Base-by-base conservation (phyloP, 2,113 vertebrate species). In the Varanus salvator region DNA sequence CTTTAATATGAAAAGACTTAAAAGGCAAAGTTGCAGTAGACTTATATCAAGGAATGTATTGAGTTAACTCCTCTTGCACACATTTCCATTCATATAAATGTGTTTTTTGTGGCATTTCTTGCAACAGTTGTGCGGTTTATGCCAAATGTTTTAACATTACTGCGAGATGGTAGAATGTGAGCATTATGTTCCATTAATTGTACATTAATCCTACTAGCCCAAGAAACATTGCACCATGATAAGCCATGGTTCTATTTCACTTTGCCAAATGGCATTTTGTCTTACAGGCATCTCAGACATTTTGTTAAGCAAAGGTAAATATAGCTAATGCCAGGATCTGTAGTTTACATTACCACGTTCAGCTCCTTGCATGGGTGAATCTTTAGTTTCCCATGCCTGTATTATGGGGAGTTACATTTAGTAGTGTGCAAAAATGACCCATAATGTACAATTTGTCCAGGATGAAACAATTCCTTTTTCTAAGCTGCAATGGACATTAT, bases 11-110 rank as follows among this genome's bases (percentile, higher is more conserved):
- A 54, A 14, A 74, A 87, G 57, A 94, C 66, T 66, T 88, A 81
- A 54, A 95, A 92, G 38, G 68, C 80, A 82, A 77, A 82, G n/a
- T 4, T 84, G 89, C 77, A 29, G 29, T 60, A 88, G 52, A n/a
- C 76, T 89, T 82, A 54, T 48, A 80, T n/a, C 72, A 88, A 38
- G 89, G 66, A 83, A 85, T 84, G 93, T 86, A 71, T 52, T 2
- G 89, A 84, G 9, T 9, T 84, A 86, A 69, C 64, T 48, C 71
- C 86, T 80, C 5, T 71, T 38, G 29, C 34, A 3, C 23, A 15
- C 44, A n/a, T 78, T 52, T 21, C 11, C 68, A 54, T 88, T 87
- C 48, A 34, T 69, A 69, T 80, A 81, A 68, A 76, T 48, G n/a
- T 21, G 34, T 71, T 76, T 69, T 8, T 64, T 82, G 48, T 9